Evolutionary conservation across 2,797 vertebrate genomes (phyloP).

Genomic region (Decapterus maruadsi): DNA sequence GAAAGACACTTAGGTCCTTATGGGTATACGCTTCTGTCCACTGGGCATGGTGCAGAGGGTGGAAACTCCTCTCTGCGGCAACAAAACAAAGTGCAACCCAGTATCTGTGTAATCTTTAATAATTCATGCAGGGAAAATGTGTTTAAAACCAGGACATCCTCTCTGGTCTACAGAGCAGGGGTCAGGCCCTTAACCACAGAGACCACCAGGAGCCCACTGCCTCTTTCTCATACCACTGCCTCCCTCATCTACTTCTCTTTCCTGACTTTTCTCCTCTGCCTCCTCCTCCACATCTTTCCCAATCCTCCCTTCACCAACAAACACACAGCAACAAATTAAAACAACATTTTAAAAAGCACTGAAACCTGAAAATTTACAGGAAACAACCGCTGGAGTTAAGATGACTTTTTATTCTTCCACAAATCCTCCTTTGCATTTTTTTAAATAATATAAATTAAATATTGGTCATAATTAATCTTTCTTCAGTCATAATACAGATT

Average conservation of each 20-base stretch:
- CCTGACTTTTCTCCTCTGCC: slow-evolving; percentile 14
- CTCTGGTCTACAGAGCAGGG: slow-evolving; percentile 85
- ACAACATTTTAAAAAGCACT: slow-evolving; percentile 12
- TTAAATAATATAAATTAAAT: slow-evolving; percentile 1
- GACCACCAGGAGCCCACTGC: slow-evolving; percentile 64
- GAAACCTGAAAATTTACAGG: not conserved
- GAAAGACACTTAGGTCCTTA: slow-evolving; percentile 89
- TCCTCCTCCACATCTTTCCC: slow-evolving; percentile 45
- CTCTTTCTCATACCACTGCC: slow-evolving; percentile 24
- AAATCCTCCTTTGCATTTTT: not conserved
- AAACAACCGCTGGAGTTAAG: not conserved
- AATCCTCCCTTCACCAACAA: slow-evolving; percentile 24
- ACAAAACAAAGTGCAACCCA: slow-evolving; percentile 79
- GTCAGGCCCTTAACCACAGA: slow-evolving; percentile 77
- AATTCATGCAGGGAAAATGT: slow-evolving; percentile 86
- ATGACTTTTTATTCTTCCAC: not conserved
- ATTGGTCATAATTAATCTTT: not conserved
- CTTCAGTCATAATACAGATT: not conserved
- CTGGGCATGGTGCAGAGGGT: slow-evolving; percentile 76
- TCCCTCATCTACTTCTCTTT: slow-evolving; percentile 25
- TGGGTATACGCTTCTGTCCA: slow-evolving; percentile 74
- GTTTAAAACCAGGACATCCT: slow-evolving; percentile 84
- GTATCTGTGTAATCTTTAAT: slow-evolving; percentile 87
- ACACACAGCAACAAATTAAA: not conserved
- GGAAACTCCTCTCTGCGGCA: slow-evolving; percentile 85